phyloP scores from a whole-genome alignment of 2,888 invertebrate species.

The Clivina fossor region DNA sequence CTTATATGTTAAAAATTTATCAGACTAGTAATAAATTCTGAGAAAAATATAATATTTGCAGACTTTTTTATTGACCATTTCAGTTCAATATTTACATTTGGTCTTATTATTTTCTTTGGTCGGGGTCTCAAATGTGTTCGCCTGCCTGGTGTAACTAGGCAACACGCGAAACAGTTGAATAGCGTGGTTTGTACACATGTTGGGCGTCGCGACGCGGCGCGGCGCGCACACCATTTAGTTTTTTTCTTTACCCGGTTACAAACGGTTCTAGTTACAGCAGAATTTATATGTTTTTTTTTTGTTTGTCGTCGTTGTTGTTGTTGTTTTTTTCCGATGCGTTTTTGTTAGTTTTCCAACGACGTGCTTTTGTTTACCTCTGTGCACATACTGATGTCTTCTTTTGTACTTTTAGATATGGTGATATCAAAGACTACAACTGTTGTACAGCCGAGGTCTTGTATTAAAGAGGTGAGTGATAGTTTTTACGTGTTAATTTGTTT shows the following conservation, averaged over 20 bases:
- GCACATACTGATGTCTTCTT: slow-evolving; percentile 2
- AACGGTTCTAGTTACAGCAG: background rate
- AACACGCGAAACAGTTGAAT: background rate
- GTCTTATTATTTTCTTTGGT: too few species aligned
- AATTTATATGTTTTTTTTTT: background rate
- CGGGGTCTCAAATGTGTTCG: background rate
- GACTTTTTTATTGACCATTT: too few species aligned
- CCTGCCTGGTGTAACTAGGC: background rate
- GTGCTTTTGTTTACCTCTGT: background rate
- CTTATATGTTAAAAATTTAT: too few species aligned
- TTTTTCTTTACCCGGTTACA: background rate
- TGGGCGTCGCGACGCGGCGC: too few species aligned
- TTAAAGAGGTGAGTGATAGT: slow-evolving; percentile 45
- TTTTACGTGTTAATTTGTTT: too few species aligned
- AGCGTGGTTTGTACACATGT: too few species aligned
- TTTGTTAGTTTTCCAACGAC: background rate
- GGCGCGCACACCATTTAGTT: background rate
- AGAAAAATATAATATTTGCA: too few species aligned
- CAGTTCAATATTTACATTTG: too few species aligned
- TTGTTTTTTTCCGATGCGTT: background rate
- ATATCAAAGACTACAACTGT: slow-evolving; percentile 40
- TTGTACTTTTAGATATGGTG: slow-evolving; percentile 40
- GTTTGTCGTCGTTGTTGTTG: background rate
- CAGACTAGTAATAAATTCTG: too few species aligned
- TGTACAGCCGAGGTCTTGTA: slow-evolving; percentile 42